Conservation (phyloP, 1,140 invertebrate genomes). For the Potamilus streckersoni region DNA sequence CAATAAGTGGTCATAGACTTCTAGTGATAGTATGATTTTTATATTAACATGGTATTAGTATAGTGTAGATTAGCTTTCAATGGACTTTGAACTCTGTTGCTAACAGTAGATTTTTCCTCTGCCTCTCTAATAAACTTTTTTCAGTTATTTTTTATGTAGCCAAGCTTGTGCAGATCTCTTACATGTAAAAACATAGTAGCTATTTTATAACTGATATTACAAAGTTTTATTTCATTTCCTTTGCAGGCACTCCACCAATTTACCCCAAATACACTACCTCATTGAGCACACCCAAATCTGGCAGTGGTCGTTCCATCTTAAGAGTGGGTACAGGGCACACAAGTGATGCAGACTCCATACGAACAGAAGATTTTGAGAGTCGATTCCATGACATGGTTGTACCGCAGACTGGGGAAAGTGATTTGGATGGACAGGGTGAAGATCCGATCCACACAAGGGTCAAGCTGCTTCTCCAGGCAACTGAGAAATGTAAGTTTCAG, state of each 20-base stretch:
- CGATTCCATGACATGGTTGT: constrained; percentile 23
- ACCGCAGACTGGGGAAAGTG: constrained; percentile 13
- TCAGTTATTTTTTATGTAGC: too few relatives aligned
- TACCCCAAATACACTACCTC: constrained; percentile 15
- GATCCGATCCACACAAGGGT: constrained; percentile 30
- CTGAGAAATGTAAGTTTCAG: constrained; percentile 30
- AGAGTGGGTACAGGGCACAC: constrained; percentile 16
- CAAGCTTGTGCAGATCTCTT: too few relatives aligned
- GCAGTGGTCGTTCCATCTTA: constrained; percentile 4
- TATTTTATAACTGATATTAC: too few relatives aligned
- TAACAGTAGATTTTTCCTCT: too few relatives aligned
- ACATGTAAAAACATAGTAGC: too few relatives aligned
- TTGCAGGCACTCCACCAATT: constrained; percentile 21
- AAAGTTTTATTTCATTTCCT: too few relatives aligned
- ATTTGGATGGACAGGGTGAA: constrained; percentile 13
- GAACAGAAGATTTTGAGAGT: constrained; percentile 27
- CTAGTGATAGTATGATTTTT: too few relatives aligned
- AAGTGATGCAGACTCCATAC: constrained; percentile 31
- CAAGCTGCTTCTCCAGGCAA: constrained; percentile 28
- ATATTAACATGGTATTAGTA: too few relatives aligned
- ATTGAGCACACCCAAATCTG: not conserved
- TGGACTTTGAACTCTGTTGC: too few relatives aligned
- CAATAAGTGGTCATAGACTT: too few relatives aligned
- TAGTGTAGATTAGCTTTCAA: too few relatives aligned
- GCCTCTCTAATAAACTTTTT: too few relatives aligned